Evolutionary conservation across 2,113 vertebrate species (phyloP), one percentile per base, ranked within the genome.

Genomic region (Myodes glareolus): DNA sequence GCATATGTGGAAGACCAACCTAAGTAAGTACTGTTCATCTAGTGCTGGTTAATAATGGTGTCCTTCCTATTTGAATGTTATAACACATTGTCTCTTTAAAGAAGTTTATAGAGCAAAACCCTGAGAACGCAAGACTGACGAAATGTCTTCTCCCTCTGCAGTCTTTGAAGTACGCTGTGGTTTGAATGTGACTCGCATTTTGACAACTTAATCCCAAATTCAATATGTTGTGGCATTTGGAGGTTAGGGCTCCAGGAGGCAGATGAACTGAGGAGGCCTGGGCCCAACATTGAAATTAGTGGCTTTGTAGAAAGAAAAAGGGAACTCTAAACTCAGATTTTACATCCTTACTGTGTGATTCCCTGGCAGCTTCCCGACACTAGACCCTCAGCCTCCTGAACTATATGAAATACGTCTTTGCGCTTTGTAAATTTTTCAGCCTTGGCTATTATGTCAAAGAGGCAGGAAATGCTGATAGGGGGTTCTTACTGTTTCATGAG

Each of bases 281-380:
- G 4, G 17, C 0, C 39, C n/a, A 19, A 0, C 31, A 4, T 2
- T n/a, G 7, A 29, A 10, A 77, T 78, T 12, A 63, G 25, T 27
- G 39, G 39, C 63, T 63, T 61, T 63, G 23, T 25, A 68, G 61
- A 27, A 39, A 68, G 36, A 33, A 27, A n/a, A 25, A 42, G 25
- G 55, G 47, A 81, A 3, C 29, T 52, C 27, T 25, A 10, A 47
- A 21, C 73, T 61, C 13, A 58, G 16, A 10, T 1, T 55, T 1
- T 47, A 21, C 5, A 4, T 7, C n/a, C 21, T 47, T 10, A 4
- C 50, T 27, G 13, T 19, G 8, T 31, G 42, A 12, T 80, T 16
- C 42, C 11, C 5, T 47, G 21, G 12, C 10, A 52, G 3, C n/a
- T 45, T 47, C 33, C 68, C 13, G 39, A 47, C 19, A 45, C 10